A percentile compares a stretch with the other conserved stretches of the same genome.
Conservation (phyloP, 2,888 invertebrate genomes). For the Coleophora deauratella region DNA sequence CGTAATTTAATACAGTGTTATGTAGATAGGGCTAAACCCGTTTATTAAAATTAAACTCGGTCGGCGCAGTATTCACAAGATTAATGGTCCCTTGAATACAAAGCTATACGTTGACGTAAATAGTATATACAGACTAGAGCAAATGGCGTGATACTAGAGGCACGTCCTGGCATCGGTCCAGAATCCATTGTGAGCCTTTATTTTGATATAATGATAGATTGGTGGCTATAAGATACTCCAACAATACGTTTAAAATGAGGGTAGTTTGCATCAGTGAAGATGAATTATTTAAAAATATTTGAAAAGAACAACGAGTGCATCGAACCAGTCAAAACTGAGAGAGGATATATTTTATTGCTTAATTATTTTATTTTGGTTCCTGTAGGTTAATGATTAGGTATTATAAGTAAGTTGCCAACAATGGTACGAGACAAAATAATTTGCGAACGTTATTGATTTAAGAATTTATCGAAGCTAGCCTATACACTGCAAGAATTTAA, state of each 20-base stretch:
- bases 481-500: too few species aligned
- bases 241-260: not conserved
- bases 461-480: too few species aligned
- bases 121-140: conserved; percentile 47
- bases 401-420: too few species aligned
- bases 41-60: conserved; percentile 72
- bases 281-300: too few species aligned
- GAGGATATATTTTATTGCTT: too few species aligned
- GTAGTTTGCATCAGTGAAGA: too few species aligned
- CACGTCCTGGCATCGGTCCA: conserved; percentile 66
- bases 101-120: conserved; percentile 50
- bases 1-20: conserved; percentile 55
- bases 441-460: too few species aligned
- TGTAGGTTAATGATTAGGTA: too few species aligned
- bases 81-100: conserved; percentile 71
- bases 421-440: too few species aligned
- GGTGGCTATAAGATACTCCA: not conserved
- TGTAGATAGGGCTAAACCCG: conserved; percentile 48
- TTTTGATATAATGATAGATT: conserved; percentile 42
- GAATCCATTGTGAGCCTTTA: conserved; percentile 66
- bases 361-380: too few species aligned
- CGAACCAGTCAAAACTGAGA: too few species aligned
- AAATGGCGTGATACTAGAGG: conserved; percentile 51
- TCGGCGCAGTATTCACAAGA: conserved; percentile 69
- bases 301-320: too few species aligned